Conservation (phyloP, 2,113 vertebrate species). For the Myiozetetes cayanensis region DNA sequence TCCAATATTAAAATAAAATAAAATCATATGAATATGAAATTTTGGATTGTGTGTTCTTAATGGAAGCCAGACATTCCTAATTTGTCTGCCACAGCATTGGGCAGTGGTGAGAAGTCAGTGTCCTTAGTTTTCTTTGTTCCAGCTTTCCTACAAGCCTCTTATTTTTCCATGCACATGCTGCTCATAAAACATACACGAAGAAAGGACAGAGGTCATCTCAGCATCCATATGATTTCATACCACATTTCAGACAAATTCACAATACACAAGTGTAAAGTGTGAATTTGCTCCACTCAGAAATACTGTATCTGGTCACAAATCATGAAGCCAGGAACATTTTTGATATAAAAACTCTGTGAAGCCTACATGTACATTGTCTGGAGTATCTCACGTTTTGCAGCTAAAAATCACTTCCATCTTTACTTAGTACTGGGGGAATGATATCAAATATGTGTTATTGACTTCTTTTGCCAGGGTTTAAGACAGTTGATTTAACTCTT, state of each 20-base stretch:
- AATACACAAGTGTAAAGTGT: neutral
- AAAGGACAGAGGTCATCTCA: neutral
- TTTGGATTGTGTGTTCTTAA: conserved; percentile 34
- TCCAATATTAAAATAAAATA: conserved; percentile 27
- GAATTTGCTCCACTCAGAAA: neutral
- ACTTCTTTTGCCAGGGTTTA: neutral
- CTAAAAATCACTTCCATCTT: conserved; percentile 36
- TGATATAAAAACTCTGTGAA: neutral
- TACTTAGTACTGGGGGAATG: neutral
- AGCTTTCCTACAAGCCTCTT: neutral
- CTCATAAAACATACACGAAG: neutral
- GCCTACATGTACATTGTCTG: neutral
- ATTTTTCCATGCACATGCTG: neutral
- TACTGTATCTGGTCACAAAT: neutral
- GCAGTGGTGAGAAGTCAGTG: neutral
- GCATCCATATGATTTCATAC: neutral
- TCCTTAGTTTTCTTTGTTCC: neutral
- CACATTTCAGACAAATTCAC: neutral
- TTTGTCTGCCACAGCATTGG: neutral
- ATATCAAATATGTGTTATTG: neutral
- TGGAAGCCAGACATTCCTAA: conserved; percentile 40
- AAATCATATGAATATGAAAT: conserved; percentile 25
- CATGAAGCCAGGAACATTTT: neutral
- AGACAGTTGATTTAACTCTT: neutral
- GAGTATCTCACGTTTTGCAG: neutral